Evolutionary conservation across 2,888 invertebrate genomes (phyloP).

Genomic region (Sinelater perroti): DNA sequence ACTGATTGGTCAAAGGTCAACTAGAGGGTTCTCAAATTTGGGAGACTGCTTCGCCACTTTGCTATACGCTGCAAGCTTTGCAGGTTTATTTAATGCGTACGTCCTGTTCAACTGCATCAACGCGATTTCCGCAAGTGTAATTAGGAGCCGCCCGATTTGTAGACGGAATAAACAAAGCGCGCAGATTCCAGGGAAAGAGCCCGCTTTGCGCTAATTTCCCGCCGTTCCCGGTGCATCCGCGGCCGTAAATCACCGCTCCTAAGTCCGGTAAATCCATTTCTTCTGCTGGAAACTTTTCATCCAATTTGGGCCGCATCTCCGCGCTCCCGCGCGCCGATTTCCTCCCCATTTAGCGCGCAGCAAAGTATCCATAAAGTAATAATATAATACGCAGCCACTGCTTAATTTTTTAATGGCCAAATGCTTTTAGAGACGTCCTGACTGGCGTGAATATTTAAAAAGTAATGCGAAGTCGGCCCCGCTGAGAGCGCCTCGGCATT

Average conservation of each 20-base stretch:
- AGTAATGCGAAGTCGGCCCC: slow-evolving; percentile 56
- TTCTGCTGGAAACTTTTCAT: slow-evolving; percentile 37
- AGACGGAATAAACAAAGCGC: neutral
- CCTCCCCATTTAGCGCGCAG: slow-evolving; percentile 58
- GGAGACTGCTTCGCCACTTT: too few relatives aligned
- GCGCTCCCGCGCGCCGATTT: slow-evolving; percentile 50
- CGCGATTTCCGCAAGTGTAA: too few relatives aligned
- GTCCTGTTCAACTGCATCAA: too few relatives aligned
- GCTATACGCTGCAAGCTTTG: too few relatives aligned
- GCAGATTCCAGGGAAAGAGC: neutral
- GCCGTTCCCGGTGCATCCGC: neutral
- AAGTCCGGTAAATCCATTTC: slow-evolving; percentile 33
- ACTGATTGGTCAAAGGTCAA: too few relatives aligned
- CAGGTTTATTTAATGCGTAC: too few relatives aligned
- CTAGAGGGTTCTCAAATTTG: too few relatives aligned
- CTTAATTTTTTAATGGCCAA: slow-evolving; percentile 71
- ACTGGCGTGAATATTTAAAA: slow-evolving; percentile 60
- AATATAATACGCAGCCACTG: slow-evolving; percentile 60
- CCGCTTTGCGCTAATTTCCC: neutral
- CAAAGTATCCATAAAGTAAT: slow-evolving; percentile 63
- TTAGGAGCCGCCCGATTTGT: too few relatives aligned
- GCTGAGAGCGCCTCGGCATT: slow-evolving; percentile 52
- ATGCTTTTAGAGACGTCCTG: slow-evolving; percentile 69
- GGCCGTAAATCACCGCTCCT: slow-evolving; percentile 22
- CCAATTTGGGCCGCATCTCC: slow-evolving; percentile 34